A percentile compares a stretch with the other conserved stretches of the same genome.
Evolutionary conservation across 2,888 invertebrate genomes (phyloP).

Genomic region (Molanna angustata): DNA sequence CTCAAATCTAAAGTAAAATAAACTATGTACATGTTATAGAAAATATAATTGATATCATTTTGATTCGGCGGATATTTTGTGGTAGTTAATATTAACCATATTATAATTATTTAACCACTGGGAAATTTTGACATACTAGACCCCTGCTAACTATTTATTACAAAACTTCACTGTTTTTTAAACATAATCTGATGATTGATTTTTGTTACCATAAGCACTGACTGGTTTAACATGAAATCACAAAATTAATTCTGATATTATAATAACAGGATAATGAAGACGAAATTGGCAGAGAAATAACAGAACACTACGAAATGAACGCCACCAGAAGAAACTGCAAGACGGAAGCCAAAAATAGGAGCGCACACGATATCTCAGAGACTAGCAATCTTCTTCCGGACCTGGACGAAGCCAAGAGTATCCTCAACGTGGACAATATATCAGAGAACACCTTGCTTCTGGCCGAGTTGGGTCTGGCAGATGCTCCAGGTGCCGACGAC

Average conservation of each 20-base stretch:
- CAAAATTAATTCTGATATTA: not conserved
- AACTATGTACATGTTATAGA: too few relatives aligned
- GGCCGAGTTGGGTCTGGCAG: conserved; percentile 57
- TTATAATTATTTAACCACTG: too few relatives aligned
- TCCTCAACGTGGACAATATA: conserved; percentile 32
- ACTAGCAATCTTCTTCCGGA: conserved; percentile 45
- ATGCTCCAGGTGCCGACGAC: conserved; percentile 37
- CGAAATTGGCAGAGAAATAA: conserved; percentile 48
- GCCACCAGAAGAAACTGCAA: conserved; percentile 29
- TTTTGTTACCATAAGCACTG: too few relatives aligned
- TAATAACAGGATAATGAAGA: conserved; percentile 55
- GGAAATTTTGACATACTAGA: too few relatives aligned
- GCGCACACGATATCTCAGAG: conserved; percentile 40
- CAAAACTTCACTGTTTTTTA: too few relatives aligned
- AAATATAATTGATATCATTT: too few relatives aligned
- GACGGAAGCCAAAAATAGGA: conserved; percentile 12
- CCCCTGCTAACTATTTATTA: too few relatives aligned
- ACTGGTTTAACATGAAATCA: too few relatives aligned
- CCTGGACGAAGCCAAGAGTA: conserved; percentile 34
- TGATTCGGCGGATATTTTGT: too few relatives aligned
- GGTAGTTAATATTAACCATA: too few relatives aligned
- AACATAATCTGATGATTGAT: too few relatives aligned
- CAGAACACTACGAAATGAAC: conserved; percentile 50
- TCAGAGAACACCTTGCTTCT: conserved; percentile 48
- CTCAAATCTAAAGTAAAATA: too few relatives aligned